These are phyloP conservation scores for Neosalanx taihuensis DNA, from an alignment of 2,797 vertebrate genomes.

Conservation along the genomic window DNA sequence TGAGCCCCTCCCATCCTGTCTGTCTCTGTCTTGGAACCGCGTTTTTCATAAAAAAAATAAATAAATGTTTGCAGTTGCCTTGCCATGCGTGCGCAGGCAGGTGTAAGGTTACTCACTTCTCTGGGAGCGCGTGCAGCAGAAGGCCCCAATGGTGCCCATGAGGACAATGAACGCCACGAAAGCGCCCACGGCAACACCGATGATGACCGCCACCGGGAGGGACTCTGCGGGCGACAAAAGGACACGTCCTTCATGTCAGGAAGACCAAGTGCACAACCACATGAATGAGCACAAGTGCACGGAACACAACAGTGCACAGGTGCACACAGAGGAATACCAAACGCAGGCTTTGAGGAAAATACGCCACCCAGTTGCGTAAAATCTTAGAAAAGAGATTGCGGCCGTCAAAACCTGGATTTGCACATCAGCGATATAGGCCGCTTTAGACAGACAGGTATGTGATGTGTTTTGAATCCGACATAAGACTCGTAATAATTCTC, in stretches of 20 bases:
- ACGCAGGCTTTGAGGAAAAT: neutral
- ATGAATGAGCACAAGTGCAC: neutral
- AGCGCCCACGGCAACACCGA: constrained; percentile 94
- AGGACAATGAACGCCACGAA: constrained; percentile 95
- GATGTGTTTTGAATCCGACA: too few species aligned
- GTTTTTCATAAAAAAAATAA: too few species aligned
- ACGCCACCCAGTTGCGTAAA: too few species aligned
- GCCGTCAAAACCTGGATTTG: too few species aligned
- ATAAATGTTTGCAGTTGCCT: neutral
- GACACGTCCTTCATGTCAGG: constrained; percentile 35
- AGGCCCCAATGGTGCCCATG: constrained; percentile 95
- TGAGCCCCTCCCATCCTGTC: constrained; percentile 57
- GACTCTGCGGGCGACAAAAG: constrained; percentile 79
- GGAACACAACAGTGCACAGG: neutral
- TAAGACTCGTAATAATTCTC: too few species aligned
- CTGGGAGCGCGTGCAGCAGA: constrained; percentile 97
- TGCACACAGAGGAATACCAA: constrained; percentile 1
- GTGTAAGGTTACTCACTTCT: constrained; percentile 83
- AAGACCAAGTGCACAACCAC: constrained; percentile 17
- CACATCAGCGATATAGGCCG: too few species aligned
- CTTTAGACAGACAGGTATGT: too few species aligned
- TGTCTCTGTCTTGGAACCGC: constrained; percentile 40
- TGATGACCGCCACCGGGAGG: constrained; percentile 95
- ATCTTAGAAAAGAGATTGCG: too few species aligned
- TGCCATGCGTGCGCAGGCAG: constrained; percentile 17